phyloP scores from a whole-genome alignment of 2,797 vertebrate species.

The Melanogrammus aeglefinus region DNA sequence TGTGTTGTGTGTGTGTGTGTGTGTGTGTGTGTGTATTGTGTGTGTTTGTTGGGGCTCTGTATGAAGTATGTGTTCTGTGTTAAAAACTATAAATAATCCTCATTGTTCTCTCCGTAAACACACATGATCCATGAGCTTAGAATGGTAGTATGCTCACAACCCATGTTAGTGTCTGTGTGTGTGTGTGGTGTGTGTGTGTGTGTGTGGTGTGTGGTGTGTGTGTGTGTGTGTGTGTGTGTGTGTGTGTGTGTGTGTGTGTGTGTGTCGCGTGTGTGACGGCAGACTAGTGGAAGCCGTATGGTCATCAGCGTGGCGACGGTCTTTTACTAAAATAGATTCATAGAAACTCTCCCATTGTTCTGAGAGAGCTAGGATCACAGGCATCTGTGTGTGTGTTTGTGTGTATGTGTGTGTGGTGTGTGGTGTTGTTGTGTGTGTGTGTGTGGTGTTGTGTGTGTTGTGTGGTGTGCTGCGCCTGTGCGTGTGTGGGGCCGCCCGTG shows the following conservation, averaged over 20 bases:
- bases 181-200: not conserved
- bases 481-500: conserved; percentile 16
- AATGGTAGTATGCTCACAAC: not conserved
- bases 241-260: not conserved
- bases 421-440: not conserved
- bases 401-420: conserved; percentile 8
- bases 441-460: not conserved
- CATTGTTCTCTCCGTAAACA: not conserved
- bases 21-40: not conserved
- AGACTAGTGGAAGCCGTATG: not conserved
- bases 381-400: not conserved
- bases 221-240: not conserved
- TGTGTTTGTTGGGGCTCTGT: not conserved
- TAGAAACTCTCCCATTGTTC: conserved; percentile 2
- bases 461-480: conserved; percentile 3
- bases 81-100: not conserved
- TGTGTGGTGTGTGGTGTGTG: not conserved
- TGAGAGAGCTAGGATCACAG: not conserved
- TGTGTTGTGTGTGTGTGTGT: conserved; percentile 11
- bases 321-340: not conserved
- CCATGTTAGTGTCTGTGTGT: not conserved
- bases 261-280: not conserved
- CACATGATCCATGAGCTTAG: conserved; percentile 2
- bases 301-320: not conserved
- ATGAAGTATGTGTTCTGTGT: not conserved